Conservation (phyloP, 2,888 invertebrate species). For the Endotricha flammealis region DNA sequence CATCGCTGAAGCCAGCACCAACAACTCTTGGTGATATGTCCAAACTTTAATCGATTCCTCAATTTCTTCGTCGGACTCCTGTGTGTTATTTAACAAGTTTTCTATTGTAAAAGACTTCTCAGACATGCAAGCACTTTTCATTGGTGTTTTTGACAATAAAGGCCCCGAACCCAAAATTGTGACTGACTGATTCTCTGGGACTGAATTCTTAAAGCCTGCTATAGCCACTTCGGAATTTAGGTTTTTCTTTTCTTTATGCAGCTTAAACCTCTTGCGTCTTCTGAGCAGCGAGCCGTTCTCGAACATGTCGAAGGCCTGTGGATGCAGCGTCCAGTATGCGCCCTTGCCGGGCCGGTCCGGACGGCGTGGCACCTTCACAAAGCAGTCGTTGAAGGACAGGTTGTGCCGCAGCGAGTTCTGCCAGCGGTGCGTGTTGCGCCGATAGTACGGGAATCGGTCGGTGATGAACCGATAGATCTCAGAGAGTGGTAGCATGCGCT, state of each 20-base stretch:
- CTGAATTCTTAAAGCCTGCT: slow-evolving; percentile 85
- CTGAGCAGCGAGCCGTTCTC: slow-evolving; percentile 83
- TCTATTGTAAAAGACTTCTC: slow-evolving; percentile 90
- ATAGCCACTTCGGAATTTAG: slow-evolving; percentile 84
- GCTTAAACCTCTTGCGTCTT: slow-evolving; percentile 89
- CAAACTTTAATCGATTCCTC: slow-evolving; percentile 33
- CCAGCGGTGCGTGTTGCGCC: slow-evolving; percentile 92
- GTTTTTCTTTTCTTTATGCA: slow-evolving; percentile 81
- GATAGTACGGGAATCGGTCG: slow-evolving; percentile 92
- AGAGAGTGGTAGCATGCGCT: slow-evolving; percentile 90
- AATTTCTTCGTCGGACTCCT: slow-evolving; percentile 28
- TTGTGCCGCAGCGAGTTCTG: slow-evolving; percentile 93
- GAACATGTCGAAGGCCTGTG: slow-evolving; percentile 89
- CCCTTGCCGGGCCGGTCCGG: slow-evolving; percentile 90
- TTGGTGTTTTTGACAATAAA: no score
- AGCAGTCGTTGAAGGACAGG: slow-evolving; percentile 92
- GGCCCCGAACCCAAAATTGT: no score
- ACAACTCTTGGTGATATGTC: slow-evolving; percentile 33
- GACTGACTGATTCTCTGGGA: slow-evolving; percentile 71
- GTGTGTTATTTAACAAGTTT: slow-evolving; percentile 85
- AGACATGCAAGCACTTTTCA: no score
- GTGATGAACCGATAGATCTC: slow-evolving; percentile 94
- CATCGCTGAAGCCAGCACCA: slow-evolving; percentile 41
- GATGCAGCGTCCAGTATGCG: slow-evolving; percentile 91
- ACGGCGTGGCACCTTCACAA: slow-evolving; percentile 85